A percentile compares a stretch with the other conserved stretches of the same genome.
These are phyloP conservation scores for Orchestes rusci DNA, from an alignment of 2,888 invertebrate species.

Conservation along the genomic window DNA sequence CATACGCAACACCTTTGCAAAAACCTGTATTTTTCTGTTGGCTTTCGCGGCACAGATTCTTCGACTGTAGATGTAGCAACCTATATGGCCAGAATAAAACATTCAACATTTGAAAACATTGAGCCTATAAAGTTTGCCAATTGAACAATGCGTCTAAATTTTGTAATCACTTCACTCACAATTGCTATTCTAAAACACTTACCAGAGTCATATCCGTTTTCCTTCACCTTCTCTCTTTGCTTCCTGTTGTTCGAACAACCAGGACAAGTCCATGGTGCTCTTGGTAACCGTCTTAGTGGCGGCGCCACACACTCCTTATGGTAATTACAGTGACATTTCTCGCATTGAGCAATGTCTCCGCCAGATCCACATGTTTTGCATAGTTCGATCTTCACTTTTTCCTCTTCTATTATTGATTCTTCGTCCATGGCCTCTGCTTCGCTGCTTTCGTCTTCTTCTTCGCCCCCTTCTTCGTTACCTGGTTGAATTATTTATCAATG, in stretches of 20 bases:
- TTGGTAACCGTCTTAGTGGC: slow-evolving; percentile 53
- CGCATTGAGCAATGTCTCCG: slow-evolving; percentile 59
- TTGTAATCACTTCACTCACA: no score
- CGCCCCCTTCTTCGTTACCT: slow-evolving; percentile 40
- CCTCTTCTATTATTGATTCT: slow-evolving; percentile 3
- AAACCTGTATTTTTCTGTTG: slow-evolving; percentile 57
- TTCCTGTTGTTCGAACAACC: slow-evolving; percentile 45
- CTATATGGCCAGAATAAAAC: slow-evolving; percentile 30
- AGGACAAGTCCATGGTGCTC: slow-evolving; percentile 56
- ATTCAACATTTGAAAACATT: not conserved
- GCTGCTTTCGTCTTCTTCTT: slow-evolving; percentile 32
- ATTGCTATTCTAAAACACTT: slow-evolving; percentile 12
- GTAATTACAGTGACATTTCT: slow-evolving; percentile 54
- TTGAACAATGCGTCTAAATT: no score
- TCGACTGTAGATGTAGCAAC: slow-evolving; percentile 39
- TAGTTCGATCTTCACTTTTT: slow-evolving; percentile 40
- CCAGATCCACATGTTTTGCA: slow-evolving; percentile 61
- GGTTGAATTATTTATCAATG: no score
- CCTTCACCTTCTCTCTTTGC: not conserved
- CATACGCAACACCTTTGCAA: slow-evolving; percentile 51
- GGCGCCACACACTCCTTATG: slow-evolving; percentile 69
- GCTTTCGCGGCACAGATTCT: slow-evolving; percentile 59
- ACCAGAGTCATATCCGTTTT: slow-evolving; percentile 26
- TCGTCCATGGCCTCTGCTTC: slow-evolving; percentile 13
- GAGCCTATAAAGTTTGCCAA: no score